Base-by-base conservation (phyloP, 2,888 invertebrate genomes). In the Acleris cristana region DNA sequence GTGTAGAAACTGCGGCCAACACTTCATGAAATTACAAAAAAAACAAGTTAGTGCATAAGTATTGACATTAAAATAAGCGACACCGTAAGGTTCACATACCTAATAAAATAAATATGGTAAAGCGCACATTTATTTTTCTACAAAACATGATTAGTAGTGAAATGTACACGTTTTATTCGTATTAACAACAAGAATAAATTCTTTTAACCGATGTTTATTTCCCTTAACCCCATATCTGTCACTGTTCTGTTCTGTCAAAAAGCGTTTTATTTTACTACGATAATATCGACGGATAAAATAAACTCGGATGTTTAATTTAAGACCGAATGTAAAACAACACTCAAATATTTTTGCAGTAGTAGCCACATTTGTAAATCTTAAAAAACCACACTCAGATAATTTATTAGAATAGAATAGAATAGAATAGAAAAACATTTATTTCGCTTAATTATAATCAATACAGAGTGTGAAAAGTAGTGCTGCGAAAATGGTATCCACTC, bases 1-100 rank as follows among this genome's bases (percentile, higher is more conserved):
- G 90, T 57, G 75, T 73, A 7, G 84, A 82, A 45, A 74, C 19
- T 65, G 80, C 71, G 6, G 74, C 73, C 14, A 82, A 66, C n/a
- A 79, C 89, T 89, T 75, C 16, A 79, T 79, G 62, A 63, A 69
- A 34, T 14, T 16, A 12, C 26, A 63, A 44, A 62, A 60, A 8
- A 34, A 40, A 6, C 40, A 23, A 3, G 21, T 56, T 57, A 65
- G 21, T 16, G 18, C 30, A 62, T 62, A 56, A 45, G 56, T 30
- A 19, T 26, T 45, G 12, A 26, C 3, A 61, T 16, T 34, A 26
- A 40, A 30, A 49, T 52, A n/a, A 18, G 16, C n/a, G 10, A 40
- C 23, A 12, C 30, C 4, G 10, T 7, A 34, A 34, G 18, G 26
- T 14, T 40, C 19, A 59, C 63, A 1, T 64, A 67, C 67, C 66